phyloP scores from a whole-genome alignment of 2,797 vertebrate genomes.

The Tarsius wallacei region DNA sequence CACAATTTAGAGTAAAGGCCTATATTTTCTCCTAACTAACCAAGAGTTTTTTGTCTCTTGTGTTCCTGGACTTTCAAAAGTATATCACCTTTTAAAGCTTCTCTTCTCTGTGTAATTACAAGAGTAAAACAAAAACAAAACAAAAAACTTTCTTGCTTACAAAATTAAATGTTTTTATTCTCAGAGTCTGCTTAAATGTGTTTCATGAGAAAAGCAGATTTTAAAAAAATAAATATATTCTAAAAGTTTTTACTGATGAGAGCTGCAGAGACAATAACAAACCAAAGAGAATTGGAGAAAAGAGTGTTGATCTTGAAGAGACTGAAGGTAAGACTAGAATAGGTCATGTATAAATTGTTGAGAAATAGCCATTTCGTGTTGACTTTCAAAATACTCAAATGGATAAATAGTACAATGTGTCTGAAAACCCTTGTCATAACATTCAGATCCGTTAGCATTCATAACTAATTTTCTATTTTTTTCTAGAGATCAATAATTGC shows the following conservation, averaged over 20 bases:
- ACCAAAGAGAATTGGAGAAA: constrained; percentile 55
- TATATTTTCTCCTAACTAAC: neutral
- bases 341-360: constrained; percentile 43
- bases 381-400: constrained; percentile 79
- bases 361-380: constrained; percentile 81
- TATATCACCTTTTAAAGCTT: neutral
- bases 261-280: constrained; percentile 69
- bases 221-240: constrained; percentile 49
- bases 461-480: constrained; percentile 54
- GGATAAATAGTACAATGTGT: constrained; percentile 7
- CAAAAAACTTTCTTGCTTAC: neutral
- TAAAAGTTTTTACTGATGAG: constrained; percentile 51
- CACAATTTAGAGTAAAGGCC: constrained; percentile 11
- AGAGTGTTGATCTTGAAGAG: constrained; percentile 46
- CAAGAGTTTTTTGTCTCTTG: constrained; percentile 39
- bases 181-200: constrained; percentile 23
- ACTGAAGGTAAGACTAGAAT: constrained; percentile 69
- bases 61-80: constrained; percentile 42
- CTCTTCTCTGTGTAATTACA: constrained; percentile 27
- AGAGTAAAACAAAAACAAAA: neutral
- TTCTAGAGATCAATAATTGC: neutral
- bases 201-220: constrained; percentile 41
- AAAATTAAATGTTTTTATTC: neutral
- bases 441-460: constrained; percentile 43
- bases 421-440: constrained; percentile 43